Percentiles rank a stretch among this genome's conserved stretches.
phyloP scores from a whole-genome alignment of 2,797 vertebrate species.

The Rachycentron canadum region DNA sequence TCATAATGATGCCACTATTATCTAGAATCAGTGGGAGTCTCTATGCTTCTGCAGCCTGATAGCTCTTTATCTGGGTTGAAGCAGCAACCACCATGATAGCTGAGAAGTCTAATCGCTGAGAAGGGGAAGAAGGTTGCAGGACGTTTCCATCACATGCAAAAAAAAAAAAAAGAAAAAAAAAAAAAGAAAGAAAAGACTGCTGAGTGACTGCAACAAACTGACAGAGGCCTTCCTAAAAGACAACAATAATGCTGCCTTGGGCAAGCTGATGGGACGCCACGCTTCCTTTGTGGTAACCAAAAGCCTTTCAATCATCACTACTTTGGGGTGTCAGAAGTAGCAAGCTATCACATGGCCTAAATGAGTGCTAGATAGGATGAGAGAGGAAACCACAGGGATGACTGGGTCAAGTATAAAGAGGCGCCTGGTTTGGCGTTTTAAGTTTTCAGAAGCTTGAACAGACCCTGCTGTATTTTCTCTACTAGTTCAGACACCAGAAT shows the following conservation, averaged over 20 bases:
- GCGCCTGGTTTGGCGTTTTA: constrained; percentile 20
- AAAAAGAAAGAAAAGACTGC: constrained; percentile 28
- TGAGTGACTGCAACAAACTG: constrained; percentile 39
- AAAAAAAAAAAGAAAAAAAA: constrained; percentile 40
- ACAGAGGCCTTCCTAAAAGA: constrained; percentile 36
- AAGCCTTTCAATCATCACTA: constrained; percentile 44
- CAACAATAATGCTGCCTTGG: constrained; percentile 21
- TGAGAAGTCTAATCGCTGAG: constrained; percentile 71
- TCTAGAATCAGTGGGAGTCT: constrained; percentile 65
- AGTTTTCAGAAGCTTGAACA: constrained; percentile 17
- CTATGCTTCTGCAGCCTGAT: constrained; percentile 54
- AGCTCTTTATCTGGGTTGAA: constrained; percentile 70
- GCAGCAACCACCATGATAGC: constrained; percentile 65
- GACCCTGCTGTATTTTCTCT: background rate
- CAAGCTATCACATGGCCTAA: constrained; percentile 23
- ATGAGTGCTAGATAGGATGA: constrained; percentile 42
- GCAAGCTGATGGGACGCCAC: constrained; percentile 46
- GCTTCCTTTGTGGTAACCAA: constrained; percentile 70
- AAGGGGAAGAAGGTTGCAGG: constrained; percentile 58
- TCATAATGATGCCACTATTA: constrained; percentile 40
- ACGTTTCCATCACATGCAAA: constrained; percentile 60
- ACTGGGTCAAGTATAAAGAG: constrained; percentile 31
- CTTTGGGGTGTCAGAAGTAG: constrained; percentile 50
- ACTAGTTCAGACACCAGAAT: background rate
- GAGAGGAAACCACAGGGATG: constrained; percentile 64